phyloP scores from a whole-genome alignment of 2,113 vertebrate genomes.

The Pycnonotus jocosus region DNA sequence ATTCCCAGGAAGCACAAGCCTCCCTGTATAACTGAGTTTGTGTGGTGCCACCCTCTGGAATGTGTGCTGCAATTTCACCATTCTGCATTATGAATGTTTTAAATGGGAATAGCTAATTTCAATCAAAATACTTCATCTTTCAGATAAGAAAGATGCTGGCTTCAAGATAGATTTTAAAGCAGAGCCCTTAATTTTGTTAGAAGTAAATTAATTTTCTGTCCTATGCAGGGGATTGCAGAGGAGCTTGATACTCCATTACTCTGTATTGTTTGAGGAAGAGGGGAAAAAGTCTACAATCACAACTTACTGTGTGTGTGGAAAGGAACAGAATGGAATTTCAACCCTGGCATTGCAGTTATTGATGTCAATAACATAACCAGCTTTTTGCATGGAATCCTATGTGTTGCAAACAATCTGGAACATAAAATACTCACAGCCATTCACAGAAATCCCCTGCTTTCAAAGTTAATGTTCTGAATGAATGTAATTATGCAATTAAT shows the following conservation, averaged over 20 bases:
- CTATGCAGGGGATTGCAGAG: background rate
- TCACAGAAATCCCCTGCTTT: background rate
- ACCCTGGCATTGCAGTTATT: background rate
- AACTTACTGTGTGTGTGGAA: background rate
- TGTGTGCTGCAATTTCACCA: background rate
- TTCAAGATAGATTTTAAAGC: background rate
- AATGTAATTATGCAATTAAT: background rate
- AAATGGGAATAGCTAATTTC: background rate
- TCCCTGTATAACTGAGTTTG: background rate
- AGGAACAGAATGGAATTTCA: background rate
- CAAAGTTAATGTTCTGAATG: background rate
- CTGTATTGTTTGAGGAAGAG: background rate
- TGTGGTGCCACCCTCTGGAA: background rate
- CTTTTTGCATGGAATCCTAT: background rate
- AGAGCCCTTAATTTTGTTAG: background rate
- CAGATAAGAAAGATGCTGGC: background rate
- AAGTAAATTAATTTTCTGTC: background rate
- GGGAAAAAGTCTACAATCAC: background rate
- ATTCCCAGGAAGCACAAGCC: background rate
- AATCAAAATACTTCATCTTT: background rate
- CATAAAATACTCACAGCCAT: background rate
- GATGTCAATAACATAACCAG: background rate
- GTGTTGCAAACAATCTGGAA: background rate
- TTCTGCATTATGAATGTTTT: background rate
- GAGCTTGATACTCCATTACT: background rate